Evolutionary conservation across 2,888 invertebrate species (phyloP).

Genomic region (Epirrita christyi): DNA sequence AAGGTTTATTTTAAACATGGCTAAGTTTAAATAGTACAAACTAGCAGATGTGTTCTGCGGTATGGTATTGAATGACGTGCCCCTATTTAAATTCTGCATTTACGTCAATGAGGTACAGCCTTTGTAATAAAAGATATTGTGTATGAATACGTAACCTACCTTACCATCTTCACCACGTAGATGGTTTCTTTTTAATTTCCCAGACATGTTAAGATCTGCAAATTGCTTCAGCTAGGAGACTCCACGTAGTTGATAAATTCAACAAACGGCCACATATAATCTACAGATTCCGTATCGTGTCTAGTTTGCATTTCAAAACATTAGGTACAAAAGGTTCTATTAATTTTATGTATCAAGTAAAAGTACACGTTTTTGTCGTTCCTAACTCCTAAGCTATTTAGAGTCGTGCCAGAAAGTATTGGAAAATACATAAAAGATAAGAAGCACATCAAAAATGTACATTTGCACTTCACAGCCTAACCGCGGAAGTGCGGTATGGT

Average conservation of each 20-base stretch:
- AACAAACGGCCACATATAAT: too few species aligned
- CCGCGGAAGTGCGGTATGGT: constrained; percentile 26
- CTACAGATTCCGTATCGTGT: too few species aligned
- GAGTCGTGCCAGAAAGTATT: not conserved
- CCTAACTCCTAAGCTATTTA: not conserved
- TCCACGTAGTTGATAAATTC: too few species aligned
- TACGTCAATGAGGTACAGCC: constrained; percentile 32
- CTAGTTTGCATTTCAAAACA: too few species aligned
- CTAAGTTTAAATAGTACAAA: constrained; percentile 19
- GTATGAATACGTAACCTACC: too few species aligned
- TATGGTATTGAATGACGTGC: constrained; percentile 70
- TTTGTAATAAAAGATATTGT: constrained; percentile 9
- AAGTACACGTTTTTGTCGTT: too few species aligned
- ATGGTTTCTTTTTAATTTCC: too few species aligned
- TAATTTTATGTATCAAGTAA: too few species aligned
- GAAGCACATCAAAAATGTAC: constrained; percentile 5
- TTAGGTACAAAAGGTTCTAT: too few species aligned
- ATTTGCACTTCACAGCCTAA: constrained; percentile 16
- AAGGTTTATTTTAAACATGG: constrained; percentile 43
- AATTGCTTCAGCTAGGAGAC: too few species aligned
- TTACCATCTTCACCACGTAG: too few species aligned
- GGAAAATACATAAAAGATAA: constrained; percentile 1
- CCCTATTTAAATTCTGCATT: constrained; percentile 57
- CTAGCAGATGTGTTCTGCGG: constrained; percentile 49
- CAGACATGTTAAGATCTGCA: too few species aligned